Conservation (phyloP, 2,797 vertebrate genomes). For the Salarias fasciatus region DNA sequence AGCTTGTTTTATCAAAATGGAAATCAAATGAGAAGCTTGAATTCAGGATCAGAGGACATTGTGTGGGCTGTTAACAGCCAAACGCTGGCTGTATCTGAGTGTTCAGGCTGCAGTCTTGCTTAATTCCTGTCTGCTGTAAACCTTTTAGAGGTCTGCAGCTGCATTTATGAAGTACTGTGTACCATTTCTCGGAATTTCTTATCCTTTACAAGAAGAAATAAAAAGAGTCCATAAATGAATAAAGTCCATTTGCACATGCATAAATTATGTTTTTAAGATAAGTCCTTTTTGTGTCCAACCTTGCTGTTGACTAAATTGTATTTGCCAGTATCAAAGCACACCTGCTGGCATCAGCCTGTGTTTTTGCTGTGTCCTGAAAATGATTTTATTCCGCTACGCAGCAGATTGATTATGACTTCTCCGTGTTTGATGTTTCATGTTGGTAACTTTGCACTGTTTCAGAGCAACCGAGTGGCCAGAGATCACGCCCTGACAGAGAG, state of each 20-base stretch:
- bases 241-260: not conserved
- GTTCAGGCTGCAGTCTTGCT: not conserved
- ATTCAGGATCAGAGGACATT: not conserved
- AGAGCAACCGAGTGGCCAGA: constrained; percentile 94
- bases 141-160: not conserved
- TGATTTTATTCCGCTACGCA: not conserved
- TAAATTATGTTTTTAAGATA: not conserved
- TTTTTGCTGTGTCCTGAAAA: not conserved
- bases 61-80: not conserved
- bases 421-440: not conserved
- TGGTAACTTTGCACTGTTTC: constrained; percentile 37
- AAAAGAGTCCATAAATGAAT: no score
- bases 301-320: not conserved
- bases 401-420: not conserved
- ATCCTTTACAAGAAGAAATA: no score
- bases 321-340: not conserved
- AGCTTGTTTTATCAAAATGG: no score
- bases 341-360: not conserved
- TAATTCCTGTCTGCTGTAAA: not conserved
- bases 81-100: not conserved
- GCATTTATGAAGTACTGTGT: not conserved
- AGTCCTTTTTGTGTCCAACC: not conserved
- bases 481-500: constrained; percentile 93
- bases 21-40: not conserved
- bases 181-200: no score